Evolutionary conservation across 2,888 invertebrate species (phyloP).

Genomic region (Capitulum mitella): DNA sequence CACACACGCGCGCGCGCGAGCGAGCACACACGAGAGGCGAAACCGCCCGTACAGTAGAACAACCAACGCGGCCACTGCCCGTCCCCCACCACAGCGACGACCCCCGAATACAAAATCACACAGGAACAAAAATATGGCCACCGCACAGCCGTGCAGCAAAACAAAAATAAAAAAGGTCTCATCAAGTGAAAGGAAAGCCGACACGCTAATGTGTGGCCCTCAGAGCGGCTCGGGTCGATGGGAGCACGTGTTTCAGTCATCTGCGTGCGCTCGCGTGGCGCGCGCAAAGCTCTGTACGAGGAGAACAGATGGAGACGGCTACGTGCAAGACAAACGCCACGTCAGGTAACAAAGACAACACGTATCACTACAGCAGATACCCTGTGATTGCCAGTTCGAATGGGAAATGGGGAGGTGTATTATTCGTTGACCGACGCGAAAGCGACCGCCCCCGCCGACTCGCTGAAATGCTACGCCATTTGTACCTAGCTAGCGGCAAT

Average conservation of each 20-base stretch:
- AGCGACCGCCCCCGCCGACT: neutral
- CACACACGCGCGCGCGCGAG: neutral
- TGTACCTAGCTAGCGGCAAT: neutral
- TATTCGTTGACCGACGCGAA: neutral
- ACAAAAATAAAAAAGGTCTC: neutral
- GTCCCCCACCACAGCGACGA: neutral
- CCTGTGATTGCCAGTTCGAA: neutral
- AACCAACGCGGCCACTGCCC: neutral
- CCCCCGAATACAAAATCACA: neutral
- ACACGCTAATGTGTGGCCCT: no score
- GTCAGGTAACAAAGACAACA: slow-evolving; percentile 8
- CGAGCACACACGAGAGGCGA: neutral
- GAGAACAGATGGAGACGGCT: neutral
- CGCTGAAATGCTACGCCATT: neutral
- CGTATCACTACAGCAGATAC: neutral
- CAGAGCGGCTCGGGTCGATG: no score
- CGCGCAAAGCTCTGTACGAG: neutral
- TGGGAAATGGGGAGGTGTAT: no score
- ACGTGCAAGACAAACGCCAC: neutral
- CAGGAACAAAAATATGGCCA: neutral
- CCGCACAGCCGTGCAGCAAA: neutral
- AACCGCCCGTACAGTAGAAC: neutral
- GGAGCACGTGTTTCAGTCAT: neutral
- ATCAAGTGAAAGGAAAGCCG: neutral
- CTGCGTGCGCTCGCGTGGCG: neutral